Base-by-base conservation (phyloP, 2,888 invertebrate genomes). In the Mythimna impura region DNA sequence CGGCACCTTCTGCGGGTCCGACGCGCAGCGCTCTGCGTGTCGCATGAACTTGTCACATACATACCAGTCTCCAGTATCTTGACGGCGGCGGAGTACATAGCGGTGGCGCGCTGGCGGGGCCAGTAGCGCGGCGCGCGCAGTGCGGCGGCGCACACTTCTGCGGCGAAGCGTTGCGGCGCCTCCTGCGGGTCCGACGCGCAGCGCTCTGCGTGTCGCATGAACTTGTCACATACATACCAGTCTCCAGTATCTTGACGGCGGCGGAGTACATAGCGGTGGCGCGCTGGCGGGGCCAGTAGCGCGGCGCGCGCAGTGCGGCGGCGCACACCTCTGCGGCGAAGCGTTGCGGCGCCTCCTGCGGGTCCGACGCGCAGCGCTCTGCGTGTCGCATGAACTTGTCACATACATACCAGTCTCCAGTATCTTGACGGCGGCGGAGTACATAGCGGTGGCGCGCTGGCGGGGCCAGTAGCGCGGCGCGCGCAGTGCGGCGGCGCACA, bases 391-490 rank as follows among this genome's bases (percentile, higher is more conserved):
- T 83, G 84, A 98, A 97, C 57, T 96, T 90, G 5, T 40, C 40
- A 12, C 43, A 43, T 20, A 81, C 79, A 47, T 69, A 94, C 95
- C 94, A n/a, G 87, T 97, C 71, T 95, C 94, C 20, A 98, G 93
- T 0, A 99, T 93, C 0, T 98, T 97, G 34, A 97, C 89, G 9
- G 98, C 91, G 77, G 95, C 94, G 0, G 91, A 87, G 96, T 98
- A 98, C 90, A 98, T 89, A 0, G 94, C 91, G 2, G 94, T 89
- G 0, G 97, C 96, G 93, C 97, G 97, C 0, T 96, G 93, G 81
- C 97, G 97, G 0, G 97, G 95, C 98, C 98, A 99, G 93, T 98
- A 98, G 83, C 98, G 98, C 36, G 98, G 97, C 3, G 99, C 99
- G n/a, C 97, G 95, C 30, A 99, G 96, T 0, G 98, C 92, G 0